These are phyloP conservation scores for Aphaenogaster rudis DNA, from an alignment of 1,140 invertebrate species.

Conservation along the genomic window DNA sequence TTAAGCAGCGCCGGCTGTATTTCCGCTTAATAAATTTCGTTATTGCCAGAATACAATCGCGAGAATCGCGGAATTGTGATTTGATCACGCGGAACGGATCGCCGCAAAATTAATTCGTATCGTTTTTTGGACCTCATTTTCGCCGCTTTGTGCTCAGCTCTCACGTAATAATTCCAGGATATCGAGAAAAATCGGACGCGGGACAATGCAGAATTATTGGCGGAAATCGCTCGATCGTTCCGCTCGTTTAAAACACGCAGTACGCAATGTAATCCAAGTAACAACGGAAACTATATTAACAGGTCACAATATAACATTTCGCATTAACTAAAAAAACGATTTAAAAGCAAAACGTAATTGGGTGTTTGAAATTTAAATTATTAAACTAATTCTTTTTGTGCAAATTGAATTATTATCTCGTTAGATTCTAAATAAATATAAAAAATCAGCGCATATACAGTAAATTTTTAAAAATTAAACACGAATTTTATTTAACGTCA, in stretches of 20 bases:
- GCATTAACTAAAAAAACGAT: not conserved
- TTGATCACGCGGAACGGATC: constrained; percentile 50
- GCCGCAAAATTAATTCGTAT: constrained; percentile 24
- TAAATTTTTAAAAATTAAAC: not conserved
- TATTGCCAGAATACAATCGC: constrained; percentile 33
- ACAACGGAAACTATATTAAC: constrained; percentile 2
- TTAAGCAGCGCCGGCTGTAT: constrained; percentile 1
- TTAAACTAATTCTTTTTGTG: not conserved
- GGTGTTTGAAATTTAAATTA: not conserved
- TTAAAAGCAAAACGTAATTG: not conserved
- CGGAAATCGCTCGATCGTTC: constrained; percentile 16
- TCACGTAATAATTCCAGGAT: constrained; percentile 3
- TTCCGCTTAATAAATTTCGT: constrained; percentile 53
- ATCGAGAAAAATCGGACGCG: constrained; percentile 9
- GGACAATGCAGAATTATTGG: constrained; percentile 18
- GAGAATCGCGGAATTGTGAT: constrained; percentile 65
- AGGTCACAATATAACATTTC: not conserved
- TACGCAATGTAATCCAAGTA: not conserved
- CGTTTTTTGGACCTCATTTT: constrained; percentile 31
- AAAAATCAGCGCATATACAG: not conserved
- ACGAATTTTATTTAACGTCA: not conserved
- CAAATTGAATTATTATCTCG: not conserved
- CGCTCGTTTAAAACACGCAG: not conserved
- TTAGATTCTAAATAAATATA: not conserved
- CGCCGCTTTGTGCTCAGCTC: not conserved